Evolutionary conservation across 2,113 vertebrate genomes (phyloP), one percentile per base, ranked within the genome.

Genomic region (Pipra filicauda): DNA sequence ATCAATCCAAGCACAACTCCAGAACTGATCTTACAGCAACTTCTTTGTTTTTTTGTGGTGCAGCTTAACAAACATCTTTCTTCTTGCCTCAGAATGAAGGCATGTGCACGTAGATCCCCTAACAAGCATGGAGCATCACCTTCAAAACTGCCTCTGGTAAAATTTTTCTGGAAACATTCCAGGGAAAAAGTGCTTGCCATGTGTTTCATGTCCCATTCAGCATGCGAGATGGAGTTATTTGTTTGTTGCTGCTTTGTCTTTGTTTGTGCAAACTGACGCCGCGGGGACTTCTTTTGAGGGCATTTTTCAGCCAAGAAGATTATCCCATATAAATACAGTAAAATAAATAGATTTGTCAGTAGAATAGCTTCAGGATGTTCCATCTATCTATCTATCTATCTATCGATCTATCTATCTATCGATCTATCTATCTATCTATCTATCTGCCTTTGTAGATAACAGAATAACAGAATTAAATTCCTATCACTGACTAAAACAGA

Each of bases 211-310:
- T 96, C 73, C 88, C 46, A 85, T 91, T 84, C 73, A 91, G 73
- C 54, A 78, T 85, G 70, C 0, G 0, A 89, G 77, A 89, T 51
- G 65, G 49, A 94, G 67, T 76, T 96, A 92, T 93, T 96, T 96
- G 89, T 97, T 97, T 97, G 96, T 96, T 97, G 77, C 93, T 96
- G 92, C 88, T 92, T 94, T 85, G 83, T 82, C 88, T 96, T 92
- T 94, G 92, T 96, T 96, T 96, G 91, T 93, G 96, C 93, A 96
- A 96, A 89, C 96, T 93, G 96, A 97, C 58, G 96, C 96, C 96
- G 33, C 80, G 76, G 96, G 76, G 93, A 94, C 86, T 93, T 93
- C 88, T 97, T 92, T 72, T 75, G 86, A 95, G 80, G 86, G 54
- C 73, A 85, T 87, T 94, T 97, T 96, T 97, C 96, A 95, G 93